Conservation (phyloP, 2,113 vertebrate genomes). For the Mesembrinibis cayennensis region DNA sequence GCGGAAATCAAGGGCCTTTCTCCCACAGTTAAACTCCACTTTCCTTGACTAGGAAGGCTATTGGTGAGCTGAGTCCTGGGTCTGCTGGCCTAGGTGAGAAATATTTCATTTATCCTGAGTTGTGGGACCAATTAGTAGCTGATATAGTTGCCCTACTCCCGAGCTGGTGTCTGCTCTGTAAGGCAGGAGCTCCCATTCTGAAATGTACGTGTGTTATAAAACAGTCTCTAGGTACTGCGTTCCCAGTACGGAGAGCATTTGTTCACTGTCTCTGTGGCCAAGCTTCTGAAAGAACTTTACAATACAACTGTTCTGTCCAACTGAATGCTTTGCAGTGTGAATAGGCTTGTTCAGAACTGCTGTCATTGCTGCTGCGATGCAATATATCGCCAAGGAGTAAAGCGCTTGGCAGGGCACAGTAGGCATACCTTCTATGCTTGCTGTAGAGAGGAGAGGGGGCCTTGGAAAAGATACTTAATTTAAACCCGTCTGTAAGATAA, state of each 20-base stretch:
- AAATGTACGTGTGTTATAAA: neutral
- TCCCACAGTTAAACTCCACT: neutral
- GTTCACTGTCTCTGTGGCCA: neutral
- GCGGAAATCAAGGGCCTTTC: neutral
- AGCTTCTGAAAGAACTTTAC: neutral
- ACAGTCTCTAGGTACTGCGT: neutral
- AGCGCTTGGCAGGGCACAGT: neutral
- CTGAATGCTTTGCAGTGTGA: neutral
- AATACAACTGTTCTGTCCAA: neutral
- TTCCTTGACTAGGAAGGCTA: neutral
- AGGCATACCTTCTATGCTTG: neutral
- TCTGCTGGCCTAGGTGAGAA: neutral
- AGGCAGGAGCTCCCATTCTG: neutral
- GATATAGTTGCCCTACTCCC: neutral
- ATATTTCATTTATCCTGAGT: neutral
- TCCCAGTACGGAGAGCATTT: neutral
- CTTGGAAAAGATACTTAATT: neutral
- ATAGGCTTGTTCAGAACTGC: neutral
- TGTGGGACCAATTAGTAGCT: neutral
- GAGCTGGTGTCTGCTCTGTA: neutral
- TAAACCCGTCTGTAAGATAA: neutral
- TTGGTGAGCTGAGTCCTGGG: neutral
- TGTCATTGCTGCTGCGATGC: neutral
- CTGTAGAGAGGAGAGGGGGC: neutral
- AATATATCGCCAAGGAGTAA: neutral